Evolutionary conservation across 2,797 vertebrate species (phyloP).

Genomic region (Diplodus sargus): DNA sequence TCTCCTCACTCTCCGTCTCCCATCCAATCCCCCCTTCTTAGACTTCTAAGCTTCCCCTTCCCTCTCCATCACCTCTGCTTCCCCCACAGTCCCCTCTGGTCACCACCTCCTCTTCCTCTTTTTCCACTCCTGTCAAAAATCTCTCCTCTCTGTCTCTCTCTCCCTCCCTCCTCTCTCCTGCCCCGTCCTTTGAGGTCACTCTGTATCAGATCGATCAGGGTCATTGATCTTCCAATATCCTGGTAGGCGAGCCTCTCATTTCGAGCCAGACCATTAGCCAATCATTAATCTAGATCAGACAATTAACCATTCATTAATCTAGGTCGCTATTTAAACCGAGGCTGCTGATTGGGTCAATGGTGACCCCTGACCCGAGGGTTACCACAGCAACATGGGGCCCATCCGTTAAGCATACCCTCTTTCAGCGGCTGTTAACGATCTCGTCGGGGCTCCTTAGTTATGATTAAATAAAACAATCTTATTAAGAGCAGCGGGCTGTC

Average conservation of each 20-base stretch:
- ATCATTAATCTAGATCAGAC: conserved; percentile 68
- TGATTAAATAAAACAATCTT: conserved; percentile 36
- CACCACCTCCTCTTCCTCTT: not conserved
- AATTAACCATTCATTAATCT: conserved; percentile 69
- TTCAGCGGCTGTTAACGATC: conserved; percentile 34
- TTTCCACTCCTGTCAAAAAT: conserved; percentile 26
- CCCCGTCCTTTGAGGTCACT: conserved; percentile 48
- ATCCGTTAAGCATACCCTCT: conserved; percentile 22
- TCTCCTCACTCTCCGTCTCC: not conserved
- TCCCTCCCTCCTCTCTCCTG: not conserved
- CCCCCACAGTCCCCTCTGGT: conserved; percentile 27
- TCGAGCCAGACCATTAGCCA: conserved; percentile 60
- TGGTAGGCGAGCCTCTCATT: conserved; percentile 46
- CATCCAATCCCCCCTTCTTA: not conserved
- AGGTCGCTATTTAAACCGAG: conserved; percentile 32
- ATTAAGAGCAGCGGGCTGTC: conserved; percentile 16
- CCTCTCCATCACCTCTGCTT: conserved; percentile 23
- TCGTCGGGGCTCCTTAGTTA: conserved; percentile 23
- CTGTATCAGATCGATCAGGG: conserved; percentile 57
- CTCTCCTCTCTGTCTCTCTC: not conserved
- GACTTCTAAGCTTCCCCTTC: not conserved
- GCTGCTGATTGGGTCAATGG: conserved; percentile 50
- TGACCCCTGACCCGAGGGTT: conserved; percentile 50
- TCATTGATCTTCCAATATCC: conserved; percentile 59
- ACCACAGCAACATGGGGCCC: conserved; percentile 9